Base-by-base conservation (phyloP, 2,888 invertebrate species). In the Geotrupes spiniger region DNA sequence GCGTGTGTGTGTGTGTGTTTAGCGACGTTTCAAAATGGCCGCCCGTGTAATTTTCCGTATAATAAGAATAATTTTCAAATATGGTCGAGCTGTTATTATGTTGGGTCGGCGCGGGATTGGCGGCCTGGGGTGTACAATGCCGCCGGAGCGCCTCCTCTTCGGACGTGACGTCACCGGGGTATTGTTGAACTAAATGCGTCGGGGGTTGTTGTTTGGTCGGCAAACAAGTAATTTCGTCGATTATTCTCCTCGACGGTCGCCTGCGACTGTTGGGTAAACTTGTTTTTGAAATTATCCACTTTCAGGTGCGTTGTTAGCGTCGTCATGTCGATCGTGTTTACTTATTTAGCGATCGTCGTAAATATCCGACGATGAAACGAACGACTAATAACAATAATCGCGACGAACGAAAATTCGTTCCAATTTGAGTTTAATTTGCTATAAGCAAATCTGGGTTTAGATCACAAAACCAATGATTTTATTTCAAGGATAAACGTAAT, bases 51-150 rank as follows among this genome's bases (percentile, higher is more conserved):
- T 68, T 68, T 68, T 67, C 65, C 59, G 55, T 61, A 65, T 70
- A 71, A 71, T 70, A 69, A 67, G 70, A 68, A 71, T 68, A 69
- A 71, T 71, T 71, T 70, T 70, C 70, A 70, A 70, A 70, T 66
- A 71, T 70, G 70, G 70, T 68, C 62, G 68, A 61, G 61, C 58
- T 62, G 61, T 65, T 63, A 65, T 65, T 65, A 65, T 55, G 60
- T 56, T 54, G 41, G 52, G 53, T 42, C 38, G 49, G 15, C 49
- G 42, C 42, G 43, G 33, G 49, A 59, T 59, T 59, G 59, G 69
- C 54, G 57, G 60, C 56, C 51, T 42, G 44, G 46, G 53, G 60
- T 21, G 21, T 46, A 61, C 60, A 62, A 62, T 62, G 54, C 54
- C 47, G 49, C 46, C 46, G 49, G 49, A 52, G 60, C 55, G 48